phyloP scores from a whole-genome alignment of 2,888 invertebrate species.

The Parnassius mnemosyne region DNA sequence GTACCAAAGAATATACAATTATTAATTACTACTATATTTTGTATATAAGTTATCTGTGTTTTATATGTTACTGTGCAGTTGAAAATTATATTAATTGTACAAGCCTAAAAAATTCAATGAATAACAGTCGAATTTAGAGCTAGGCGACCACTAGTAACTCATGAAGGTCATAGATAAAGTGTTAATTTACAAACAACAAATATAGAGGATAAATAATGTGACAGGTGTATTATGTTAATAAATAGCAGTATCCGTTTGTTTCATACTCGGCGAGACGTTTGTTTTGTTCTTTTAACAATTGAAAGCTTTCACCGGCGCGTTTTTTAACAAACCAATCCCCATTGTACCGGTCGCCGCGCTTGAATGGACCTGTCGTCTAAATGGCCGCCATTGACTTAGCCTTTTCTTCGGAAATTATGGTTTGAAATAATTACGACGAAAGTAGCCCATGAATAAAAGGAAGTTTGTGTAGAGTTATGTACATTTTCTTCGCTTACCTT shows the following conservation, averaged over 20 bases:
- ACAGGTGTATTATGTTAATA: neutral
- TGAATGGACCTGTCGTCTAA: neutral
- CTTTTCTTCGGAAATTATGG: slow-evolving; percentile 4
- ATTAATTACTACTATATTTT: too few species aligned
- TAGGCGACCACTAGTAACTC: too few species aligned
- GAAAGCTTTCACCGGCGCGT: neutral
- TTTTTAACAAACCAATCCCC: slow-evolving; percentile 2
- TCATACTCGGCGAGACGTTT: neutral
- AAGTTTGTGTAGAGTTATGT: neutral
- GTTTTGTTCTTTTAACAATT: neutral
- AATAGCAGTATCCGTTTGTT: neutral
- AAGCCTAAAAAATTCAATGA: too few species aligned
- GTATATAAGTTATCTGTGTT: too few species aligned
- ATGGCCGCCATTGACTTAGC: slow-evolving; percentile 1
- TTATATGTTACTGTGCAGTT: too few species aligned
- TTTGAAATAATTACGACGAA: slow-evolving; percentile 4
- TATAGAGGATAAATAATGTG: too few species aligned
- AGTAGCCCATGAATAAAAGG: neutral
- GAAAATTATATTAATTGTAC: too few species aligned
- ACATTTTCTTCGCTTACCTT: too few species aligned
- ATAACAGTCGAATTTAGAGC: too few species aligned
- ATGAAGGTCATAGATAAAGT: too few species aligned
- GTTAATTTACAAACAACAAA: too few species aligned
- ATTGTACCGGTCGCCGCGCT: neutral
- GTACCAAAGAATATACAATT: too few species aligned